Conservation (phyloP, 2,113 vertebrate species). For the Odontesthes bonariensis region DNA sequence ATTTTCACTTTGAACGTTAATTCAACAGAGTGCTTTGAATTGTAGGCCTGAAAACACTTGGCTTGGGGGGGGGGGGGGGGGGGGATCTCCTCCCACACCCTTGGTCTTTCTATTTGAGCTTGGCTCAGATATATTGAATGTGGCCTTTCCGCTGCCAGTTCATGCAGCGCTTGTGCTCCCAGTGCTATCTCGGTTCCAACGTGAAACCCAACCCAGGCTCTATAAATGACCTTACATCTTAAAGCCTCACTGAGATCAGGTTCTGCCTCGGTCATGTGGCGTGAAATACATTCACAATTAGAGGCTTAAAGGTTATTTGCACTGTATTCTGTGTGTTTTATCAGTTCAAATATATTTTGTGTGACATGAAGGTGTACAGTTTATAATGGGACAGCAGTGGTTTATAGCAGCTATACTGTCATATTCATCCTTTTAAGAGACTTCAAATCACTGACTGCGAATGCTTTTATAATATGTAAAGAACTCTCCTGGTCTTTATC, state of each 20-base stretch:
- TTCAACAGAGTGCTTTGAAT: slow-evolving; percentile 66
- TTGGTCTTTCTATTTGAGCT: slow-evolving; percentile 47
- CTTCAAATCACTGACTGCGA: background rate
- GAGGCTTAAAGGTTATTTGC: slow-evolving; percentile 7
- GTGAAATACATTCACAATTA: slow-evolving; percentile 4
- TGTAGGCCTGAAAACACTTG: slow-evolving; percentile 58
- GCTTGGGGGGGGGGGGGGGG: slow-evolving; percentile 27
- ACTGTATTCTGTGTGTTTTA: background rate
- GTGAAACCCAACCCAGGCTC: slow-evolving; percentile 72
- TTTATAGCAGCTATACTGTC: background rate
- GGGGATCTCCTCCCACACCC: slow-evolving; percentile 51
- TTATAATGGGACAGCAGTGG: background rate
- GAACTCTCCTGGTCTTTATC: background rate
- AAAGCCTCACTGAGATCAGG: slow-evolving; percentile 32
- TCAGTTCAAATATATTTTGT: background rate
- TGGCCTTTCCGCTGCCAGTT: slow-evolving; percentile 75
- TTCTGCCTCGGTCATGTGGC: slow-evolving; percentile 18
- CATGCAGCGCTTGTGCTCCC: slow-evolving; percentile 68
- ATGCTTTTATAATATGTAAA: background rate
- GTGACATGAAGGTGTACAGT: background rate
- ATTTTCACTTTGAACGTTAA: slow-evolving; percentile 78
- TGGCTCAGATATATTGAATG: slow-evolving; percentile 53
- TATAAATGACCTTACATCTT: slow-evolving; percentile 73
- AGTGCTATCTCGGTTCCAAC: slow-evolving; percentile 72
- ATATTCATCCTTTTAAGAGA: background rate